These are phyloP conservation scores for Phoenicopterus ruber DNA, from an alignment of 2,113 vertebrate species.

Conservation along the genomic window DNA sequence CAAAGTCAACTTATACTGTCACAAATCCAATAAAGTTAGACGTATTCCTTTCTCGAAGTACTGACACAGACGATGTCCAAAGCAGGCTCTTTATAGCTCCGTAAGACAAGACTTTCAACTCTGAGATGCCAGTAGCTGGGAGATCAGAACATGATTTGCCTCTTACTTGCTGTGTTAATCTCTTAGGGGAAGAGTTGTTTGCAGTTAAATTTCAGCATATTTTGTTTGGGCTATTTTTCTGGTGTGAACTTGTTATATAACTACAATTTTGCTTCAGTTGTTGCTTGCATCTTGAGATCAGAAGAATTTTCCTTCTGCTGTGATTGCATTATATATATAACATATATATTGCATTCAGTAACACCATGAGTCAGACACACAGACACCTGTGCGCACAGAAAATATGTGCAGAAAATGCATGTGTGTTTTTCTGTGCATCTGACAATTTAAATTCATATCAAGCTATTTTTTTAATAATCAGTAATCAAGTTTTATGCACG, in stretches of 20 bases:
- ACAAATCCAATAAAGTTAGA: constrained; percentile 14
- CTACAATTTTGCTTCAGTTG: not conserved
- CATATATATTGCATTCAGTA: not conserved
- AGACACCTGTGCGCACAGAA: not conserved
- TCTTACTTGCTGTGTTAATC: not conserved
- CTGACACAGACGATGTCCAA: not conserved
- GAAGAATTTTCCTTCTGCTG: not conserved
- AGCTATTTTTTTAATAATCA: not conserved
- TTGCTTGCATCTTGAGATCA: not conserved
- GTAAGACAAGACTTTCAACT: not conserved
- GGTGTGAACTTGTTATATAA: not conserved
- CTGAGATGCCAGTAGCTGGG: not conserved
- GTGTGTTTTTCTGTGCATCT: not conserved
- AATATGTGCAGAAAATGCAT: not conserved
- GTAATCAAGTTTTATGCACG: not conserved
- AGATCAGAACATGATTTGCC: not conserved
- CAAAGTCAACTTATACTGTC: not conserved
- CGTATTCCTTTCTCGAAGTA: not conserved
- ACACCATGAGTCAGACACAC: not conserved
- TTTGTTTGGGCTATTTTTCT: not conserved
- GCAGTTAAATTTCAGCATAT: not conserved
- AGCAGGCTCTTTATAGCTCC: not conserved
- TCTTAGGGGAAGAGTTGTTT: not conserved
- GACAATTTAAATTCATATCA: not conserved
- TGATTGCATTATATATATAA: not conserved